Base-by-base conservation (phyloP, 1,140 invertebrate species). In the Cyclargus thomasi region DNA sequence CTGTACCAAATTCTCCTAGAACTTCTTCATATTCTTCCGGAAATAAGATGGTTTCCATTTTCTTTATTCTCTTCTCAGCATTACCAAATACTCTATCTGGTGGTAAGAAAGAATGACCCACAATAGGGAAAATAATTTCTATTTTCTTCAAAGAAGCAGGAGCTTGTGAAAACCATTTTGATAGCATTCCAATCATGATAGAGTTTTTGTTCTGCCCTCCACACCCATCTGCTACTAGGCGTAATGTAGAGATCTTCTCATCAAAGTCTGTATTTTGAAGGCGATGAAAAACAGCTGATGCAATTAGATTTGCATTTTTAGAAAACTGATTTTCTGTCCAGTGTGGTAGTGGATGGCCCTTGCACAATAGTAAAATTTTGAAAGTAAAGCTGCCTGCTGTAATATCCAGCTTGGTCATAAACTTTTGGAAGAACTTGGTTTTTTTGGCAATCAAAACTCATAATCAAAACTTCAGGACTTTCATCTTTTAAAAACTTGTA, bases 401-500 rank as follows among this genome's bases (percentile, higher is more conserved):
- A 85, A 73, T 83, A 85, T 1, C 77, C 73, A 39, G 59, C 63
- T 68, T 85, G 82, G 64, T 85, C 80, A 10, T 75, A 80, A 14
- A 85, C 16, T 70, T 83, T 85, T 1, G 78, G 78, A 7, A 83
- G 36, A 2, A 65, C 66, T 20, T 76, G 29, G 70, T 85, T 82
- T 67, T 85, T 83, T 67, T 83, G 72, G 36, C 76, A 80, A 63
- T 84, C 79, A 65, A 76, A 84, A 36, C 71, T 55, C 18, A 64
- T 11, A 39, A 64, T 64, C 39, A 39, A 39, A 11, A 64, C 6
- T 35, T 10, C 16, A 35, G 22, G 23, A 35, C 36, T 29, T 63
- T 63, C 62, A 16, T 23, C 5, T 36, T 63, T 63, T 35, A 63
- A 36, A 1, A 63, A n/a, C 6, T 21, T n/a, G 23, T n/a, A 63